Conservation (phyloP, 2,888 invertebrate species). For the Agriotes lineatus region DNA sequence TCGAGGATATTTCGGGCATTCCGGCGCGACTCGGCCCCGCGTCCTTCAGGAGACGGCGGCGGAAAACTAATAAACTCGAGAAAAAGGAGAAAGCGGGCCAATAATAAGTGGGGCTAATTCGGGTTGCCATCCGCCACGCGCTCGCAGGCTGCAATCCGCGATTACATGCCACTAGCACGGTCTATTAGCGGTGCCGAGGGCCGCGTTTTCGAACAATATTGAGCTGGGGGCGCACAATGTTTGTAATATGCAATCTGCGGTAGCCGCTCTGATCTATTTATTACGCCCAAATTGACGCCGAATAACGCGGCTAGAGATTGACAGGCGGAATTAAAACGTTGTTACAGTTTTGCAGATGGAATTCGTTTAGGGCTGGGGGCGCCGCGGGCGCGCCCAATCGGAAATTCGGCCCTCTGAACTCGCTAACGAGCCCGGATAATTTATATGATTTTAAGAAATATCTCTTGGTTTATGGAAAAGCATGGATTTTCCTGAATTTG, state of each 20-base stretch:
- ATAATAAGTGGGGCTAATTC: conserved; percentile 42
- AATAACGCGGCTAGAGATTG: conserved; percentile 39
- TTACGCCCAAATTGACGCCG: conserved; percentile 44
- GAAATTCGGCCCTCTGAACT: too few species aligned
- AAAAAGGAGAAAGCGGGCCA: conserved; percentile 32
- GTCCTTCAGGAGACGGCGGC: conserved; percentile 18
- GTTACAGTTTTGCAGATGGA: conserved; percentile 37
- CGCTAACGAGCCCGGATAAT: too few species aligned
- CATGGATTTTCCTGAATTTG: too few species aligned
- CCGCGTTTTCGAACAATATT: conserved; percentile 44
- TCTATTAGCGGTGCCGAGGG: conserved; percentile 44
- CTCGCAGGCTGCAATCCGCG: conserved; percentile 47
- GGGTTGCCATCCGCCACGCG: conserved; percentile 45
- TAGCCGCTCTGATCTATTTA: conserved; percentile 45
- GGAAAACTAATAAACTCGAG: conserved; percentile 38
- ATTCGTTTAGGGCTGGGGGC: conserved; percentile 27
- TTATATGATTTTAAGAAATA: too few species aligned
- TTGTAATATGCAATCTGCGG: conserved; percentile 46
- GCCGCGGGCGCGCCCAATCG: conserved; percentile 10
- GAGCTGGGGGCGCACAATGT: conserved; percentile 43
- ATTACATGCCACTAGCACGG: conserved; percentile 46
- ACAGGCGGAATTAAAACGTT: conserved; percentile 44
- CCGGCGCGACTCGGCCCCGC: conserved; percentile 1
- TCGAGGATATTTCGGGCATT: too few species aligned
- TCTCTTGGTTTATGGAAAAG: too few species aligned